phyloP scores from a whole-genome alignment of 2,113 vertebrate species.

The Struthio camelus region DNA sequence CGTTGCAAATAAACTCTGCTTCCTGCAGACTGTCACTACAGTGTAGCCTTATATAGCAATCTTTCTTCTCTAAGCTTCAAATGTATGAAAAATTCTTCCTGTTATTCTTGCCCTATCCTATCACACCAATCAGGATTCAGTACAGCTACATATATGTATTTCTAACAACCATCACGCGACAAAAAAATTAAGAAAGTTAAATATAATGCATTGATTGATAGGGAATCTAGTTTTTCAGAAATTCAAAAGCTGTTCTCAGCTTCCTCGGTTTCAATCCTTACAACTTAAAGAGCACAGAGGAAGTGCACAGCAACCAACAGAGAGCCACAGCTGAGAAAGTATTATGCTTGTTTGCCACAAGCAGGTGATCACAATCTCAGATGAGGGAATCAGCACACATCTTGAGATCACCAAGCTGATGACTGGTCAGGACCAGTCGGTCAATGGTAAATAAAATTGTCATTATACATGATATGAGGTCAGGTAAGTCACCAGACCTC shows the following conservation, averaged over 20 bases:
- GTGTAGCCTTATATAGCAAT: background rate
- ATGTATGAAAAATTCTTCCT: background rate
- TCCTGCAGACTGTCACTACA: background rate
- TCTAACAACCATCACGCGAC: background rate
- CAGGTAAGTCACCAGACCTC: background rate
- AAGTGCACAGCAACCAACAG: background rate
- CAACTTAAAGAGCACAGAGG: background rate
- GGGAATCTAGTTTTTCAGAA: background rate
- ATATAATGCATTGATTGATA: background rate
- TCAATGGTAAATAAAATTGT: background rate
- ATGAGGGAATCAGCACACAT: background rate
- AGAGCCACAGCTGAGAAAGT: background rate
- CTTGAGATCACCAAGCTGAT: background rate
- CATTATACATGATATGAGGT: background rate
- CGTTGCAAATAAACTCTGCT: background rate
- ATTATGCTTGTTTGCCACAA: background rate
- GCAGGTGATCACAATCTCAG: background rate
- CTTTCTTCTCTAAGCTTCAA: background rate
- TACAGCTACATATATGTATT: background rate
- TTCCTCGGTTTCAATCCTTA: background rate
- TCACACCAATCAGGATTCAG: background rate
- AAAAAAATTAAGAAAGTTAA: background rate
- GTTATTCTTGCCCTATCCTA: background rate
- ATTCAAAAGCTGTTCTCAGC: background rate
- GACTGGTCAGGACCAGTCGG: background rate